Evolutionary conservation across 1,140 invertebrate genomes (phyloP).

Genomic region (Zaprionus capensis): DNA sequence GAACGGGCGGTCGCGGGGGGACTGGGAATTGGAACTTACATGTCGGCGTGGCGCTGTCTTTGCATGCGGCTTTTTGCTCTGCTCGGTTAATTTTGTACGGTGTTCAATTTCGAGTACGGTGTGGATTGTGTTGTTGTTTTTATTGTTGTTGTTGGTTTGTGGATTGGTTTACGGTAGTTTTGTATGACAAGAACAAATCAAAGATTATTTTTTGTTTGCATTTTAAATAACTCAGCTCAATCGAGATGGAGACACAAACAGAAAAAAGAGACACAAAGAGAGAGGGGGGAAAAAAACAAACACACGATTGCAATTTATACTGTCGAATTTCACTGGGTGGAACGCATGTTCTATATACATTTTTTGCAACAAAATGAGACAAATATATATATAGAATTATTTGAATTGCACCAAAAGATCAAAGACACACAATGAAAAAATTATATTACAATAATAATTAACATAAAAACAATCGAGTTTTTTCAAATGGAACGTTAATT

Average conservation of each 20-base stretch:
- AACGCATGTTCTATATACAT: neutral
- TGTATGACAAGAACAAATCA: slow-evolving; percentile 48
- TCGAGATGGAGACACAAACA: neutral
- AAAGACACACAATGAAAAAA: neutral
- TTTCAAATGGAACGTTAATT: neutral
- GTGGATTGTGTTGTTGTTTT: slow-evolving; percentile 8
- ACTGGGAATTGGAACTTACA: slow-evolving; percentile 64
- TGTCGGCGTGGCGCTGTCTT: slow-evolving; percentile 75
- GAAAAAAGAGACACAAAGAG: neutral
- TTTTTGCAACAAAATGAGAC: neutral
- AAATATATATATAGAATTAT: slow-evolving; percentile 15
- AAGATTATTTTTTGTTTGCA: slow-evolving; percentile 34
- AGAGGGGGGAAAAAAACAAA: neutral
- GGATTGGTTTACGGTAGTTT: slow-evolving; percentile 24
- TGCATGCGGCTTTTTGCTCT: slow-evolving; percentile 73
- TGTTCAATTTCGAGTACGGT: slow-evolving; percentile 6
- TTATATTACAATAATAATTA: neutral
- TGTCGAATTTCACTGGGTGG: neutral
- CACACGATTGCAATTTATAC: slow-evolving; percentile 14
- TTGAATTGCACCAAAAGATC: neutral
- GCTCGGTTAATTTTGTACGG: slow-evolving; percentile 28
- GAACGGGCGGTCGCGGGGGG: neutral
- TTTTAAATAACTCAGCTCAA: slow-evolving; percentile 18
- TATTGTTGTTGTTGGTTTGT: slow-evolving; percentile 13
- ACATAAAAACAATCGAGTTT: neutral